These are phyloP conservation scores for Bos indicus DNA, from an alignment of 2,113 vertebrate species.

Conservation along the genomic window DNA sequence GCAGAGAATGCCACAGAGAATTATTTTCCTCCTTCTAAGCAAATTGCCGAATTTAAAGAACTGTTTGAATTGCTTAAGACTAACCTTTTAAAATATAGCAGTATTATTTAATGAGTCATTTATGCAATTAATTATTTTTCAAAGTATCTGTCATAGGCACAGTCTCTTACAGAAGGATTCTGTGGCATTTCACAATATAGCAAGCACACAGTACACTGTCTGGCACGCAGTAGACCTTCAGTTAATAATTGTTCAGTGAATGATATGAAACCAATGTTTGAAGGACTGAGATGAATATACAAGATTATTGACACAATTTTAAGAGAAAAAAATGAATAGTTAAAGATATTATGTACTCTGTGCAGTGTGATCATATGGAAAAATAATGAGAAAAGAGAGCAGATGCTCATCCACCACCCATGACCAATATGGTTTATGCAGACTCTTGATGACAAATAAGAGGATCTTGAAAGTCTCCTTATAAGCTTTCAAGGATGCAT, in stretches of 20 bases:
- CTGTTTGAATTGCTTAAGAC: background rate
- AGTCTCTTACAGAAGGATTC: background rate
- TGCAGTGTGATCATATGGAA: background rate
- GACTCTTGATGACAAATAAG: background rate
- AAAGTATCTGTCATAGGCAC: background rate
- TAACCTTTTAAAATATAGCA: background rate
- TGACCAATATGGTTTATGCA: background rate
- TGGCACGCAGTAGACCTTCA: background rate
- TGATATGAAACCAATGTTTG: background rate
- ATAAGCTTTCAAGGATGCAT: background rate
- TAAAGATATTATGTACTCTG: background rate
- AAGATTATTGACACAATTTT: background rate
- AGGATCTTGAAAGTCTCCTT: background rate
- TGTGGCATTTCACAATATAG: background rate
- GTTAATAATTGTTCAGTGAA: background rate
- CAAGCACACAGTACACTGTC: background rate
- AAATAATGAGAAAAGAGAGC: background rate
- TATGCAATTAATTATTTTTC: background rate
- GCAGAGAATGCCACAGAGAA: background rate
- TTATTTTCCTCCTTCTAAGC: background rate
- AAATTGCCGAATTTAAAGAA: background rate
- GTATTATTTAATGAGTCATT: background rate
- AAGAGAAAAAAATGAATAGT: background rate
- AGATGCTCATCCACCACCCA: background rate
- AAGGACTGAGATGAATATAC: background rate